Conservation (phyloP, 2,888 invertebrate genomes). For the Ochropleura plecta region DNA sequence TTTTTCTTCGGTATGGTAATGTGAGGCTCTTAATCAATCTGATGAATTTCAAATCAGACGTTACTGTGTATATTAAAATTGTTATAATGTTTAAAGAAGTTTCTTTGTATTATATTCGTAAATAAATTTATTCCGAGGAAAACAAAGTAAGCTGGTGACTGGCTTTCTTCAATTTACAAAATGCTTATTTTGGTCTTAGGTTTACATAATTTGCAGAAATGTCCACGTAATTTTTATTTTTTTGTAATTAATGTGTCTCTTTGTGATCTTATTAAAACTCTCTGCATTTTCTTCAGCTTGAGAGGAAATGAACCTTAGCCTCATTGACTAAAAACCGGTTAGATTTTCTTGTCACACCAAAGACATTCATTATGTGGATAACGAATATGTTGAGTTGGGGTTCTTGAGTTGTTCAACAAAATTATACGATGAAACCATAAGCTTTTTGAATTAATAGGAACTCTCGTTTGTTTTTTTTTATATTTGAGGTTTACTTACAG, state of each 20-base stretch:
- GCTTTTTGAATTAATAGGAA: neutral
- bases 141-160: constrained; percentile 22
- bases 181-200: constrained; percentile 12
- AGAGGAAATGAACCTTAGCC: neutral
- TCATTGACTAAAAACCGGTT: neutral
- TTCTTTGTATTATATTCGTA: constrained; percentile 42
- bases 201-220: neutral
- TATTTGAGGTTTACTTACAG: neutral
- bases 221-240: too few species aligned
- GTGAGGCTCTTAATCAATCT: constrained; percentile 83
- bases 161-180: constrained; percentile 4
- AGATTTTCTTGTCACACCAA: neutral
- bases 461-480: too few species aligned
- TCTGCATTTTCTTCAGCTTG: neutral
- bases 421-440: neutral
- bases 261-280: neutral
- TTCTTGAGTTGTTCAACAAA: neutral
- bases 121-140: constrained; percentile 41
- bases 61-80: constrained; percentile 70
- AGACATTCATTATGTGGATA: too few species aligned
- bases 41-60: constrained; percentile 81
- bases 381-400: too few species aligned
- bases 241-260: neutral
- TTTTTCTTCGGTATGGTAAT: constrained; percentile 81
- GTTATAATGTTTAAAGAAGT: constrained; percentile 48